Percentiles rank a stretch among this genome's conserved stretches.
Conservation (phyloP, 2,888 invertebrate genomes). For the Microctonus hyperodae region DNA sequence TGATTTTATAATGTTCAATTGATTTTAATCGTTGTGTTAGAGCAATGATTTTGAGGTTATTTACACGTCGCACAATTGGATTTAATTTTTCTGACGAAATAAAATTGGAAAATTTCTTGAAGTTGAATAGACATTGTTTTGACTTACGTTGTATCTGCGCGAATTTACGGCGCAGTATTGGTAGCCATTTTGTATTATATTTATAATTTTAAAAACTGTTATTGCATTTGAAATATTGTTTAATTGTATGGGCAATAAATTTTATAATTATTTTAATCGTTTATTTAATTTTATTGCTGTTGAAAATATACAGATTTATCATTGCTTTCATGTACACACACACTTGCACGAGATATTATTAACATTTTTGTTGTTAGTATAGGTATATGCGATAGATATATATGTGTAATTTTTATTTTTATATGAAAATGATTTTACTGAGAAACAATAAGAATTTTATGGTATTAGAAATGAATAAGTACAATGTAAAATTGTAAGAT, state of each 20-base stretch:
- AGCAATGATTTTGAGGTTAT: background rate
- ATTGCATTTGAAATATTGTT: no score
- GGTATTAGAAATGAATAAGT: no score
- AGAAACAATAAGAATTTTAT: no score
- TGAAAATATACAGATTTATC: constrained; percentile 50
- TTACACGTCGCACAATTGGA: background rate
- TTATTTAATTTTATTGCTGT: constrained; percentile 48
- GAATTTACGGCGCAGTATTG: background rate
- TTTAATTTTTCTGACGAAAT: background rate
- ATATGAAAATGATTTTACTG: no score
- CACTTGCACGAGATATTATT: background rate
- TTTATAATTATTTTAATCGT: constrained; percentile 12
- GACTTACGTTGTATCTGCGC: background rate
- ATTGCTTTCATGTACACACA: constrained; percentile 18
- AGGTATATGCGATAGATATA: no score
- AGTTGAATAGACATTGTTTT: background rate
- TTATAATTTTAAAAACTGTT: no score
- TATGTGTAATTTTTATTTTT: background rate
- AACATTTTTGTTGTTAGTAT: background rate
- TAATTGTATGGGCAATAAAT: no score
- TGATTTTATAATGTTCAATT: no score
- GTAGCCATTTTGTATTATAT: background rate
- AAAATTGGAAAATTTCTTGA: background rate
- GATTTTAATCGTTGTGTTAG: background rate
- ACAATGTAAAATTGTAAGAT: constrained; percentile 11